Conservation (phyloP, 35 echinoderm and acorn worm species). For the Ophiothrix spiculata region DNA sequence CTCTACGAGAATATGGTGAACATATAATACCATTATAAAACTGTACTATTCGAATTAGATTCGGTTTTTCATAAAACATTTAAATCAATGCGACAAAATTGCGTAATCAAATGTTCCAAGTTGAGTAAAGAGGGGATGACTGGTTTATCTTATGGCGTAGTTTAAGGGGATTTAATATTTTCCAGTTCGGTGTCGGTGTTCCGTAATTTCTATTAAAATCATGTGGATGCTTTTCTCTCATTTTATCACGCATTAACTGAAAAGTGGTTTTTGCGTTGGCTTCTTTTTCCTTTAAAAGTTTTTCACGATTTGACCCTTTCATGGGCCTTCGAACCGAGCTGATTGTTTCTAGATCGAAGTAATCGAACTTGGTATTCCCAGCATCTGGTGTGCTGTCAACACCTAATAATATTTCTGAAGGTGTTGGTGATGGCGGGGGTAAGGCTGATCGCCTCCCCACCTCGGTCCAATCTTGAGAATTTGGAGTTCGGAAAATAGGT, state of each 20-base stretch:
- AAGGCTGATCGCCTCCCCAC: conserved; percentile 43
- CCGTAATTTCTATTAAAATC: conserved; percentile 97
- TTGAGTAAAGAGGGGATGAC: conserved; percentile 67
- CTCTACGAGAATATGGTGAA: too few species aligned
- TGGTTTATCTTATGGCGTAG: conserved; percentile 84
- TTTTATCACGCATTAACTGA: conserved; percentile 83
- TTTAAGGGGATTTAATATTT: conserved; percentile 97
- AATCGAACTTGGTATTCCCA: conserved; percentile 7
- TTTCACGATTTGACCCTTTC: conserved; percentile 92
- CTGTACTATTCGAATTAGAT: too few species aligned
- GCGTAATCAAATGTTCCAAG: too few species aligned
- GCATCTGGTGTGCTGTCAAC: conserved; percentile 30
- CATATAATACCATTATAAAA: too few species aligned
- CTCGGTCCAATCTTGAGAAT: conserved; percentile 10
- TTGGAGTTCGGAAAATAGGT: conserved; percentile 48
- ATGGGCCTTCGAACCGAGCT: conserved; percentile 76
- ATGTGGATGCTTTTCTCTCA: conserved; percentile 63
- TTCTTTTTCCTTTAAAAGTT: conserved; percentile 90
- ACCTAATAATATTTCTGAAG: conserved; percentile 75
- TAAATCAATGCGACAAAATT: too few species aligned
- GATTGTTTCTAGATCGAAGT: conserved; percentile 64
- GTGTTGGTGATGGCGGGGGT: conserved; percentile 70
- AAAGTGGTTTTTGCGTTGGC: conserved; percentile 71
- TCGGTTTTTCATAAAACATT: too few species aligned
- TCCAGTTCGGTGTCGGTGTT: conserved; percentile 95